Conservation (phyloP, 2,888 invertebrate species). For the Drosophila melanosoma region DNA sequence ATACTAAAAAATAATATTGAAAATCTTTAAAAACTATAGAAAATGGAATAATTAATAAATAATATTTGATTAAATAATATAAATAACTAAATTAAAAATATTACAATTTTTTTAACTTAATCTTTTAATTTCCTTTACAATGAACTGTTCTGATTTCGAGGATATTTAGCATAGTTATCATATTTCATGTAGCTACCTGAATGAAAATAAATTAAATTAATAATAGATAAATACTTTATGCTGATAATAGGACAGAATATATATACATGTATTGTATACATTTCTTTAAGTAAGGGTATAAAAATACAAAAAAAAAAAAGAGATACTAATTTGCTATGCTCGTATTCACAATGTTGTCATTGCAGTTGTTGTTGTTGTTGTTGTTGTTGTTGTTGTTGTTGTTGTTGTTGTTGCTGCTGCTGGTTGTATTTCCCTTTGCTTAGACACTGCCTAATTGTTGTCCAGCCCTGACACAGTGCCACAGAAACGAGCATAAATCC, state of each 20-base stretch:
- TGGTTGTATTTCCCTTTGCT: slow-evolving; percentile 17
- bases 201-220: background rate
- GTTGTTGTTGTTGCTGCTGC: background rate
- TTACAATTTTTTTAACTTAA: no score
- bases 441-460: slow-evolving; percentile 68
- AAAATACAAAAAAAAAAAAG: slow-evolving; percentile 42
- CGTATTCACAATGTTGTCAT: slow-evolving; percentile 51
- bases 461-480: slow-evolving; percentile 78
- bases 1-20: background rate
- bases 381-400: slow-evolving; percentile 16
- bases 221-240: background rate
- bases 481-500: slow-evolving; percentile 45
- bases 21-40: background rate
- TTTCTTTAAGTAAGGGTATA: slow-evolving; percentile 5
- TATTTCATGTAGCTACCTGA: no score
- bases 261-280: background rate
- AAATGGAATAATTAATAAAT: background rate
- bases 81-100: background rate
- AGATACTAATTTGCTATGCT: slow-evolving; percentile 65
- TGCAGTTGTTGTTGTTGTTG: slow-evolving; percentile 27
- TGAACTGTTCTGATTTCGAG: background rate
- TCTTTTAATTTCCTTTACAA: no score
- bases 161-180: no score
- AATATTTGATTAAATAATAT: background rate
- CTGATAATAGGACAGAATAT: background rate